These are phyloP conservation scores for Copsychus sechellarum DNA, from an alignment of 2,113 vertebrate species.

Conservation along the genomic window DNA sequence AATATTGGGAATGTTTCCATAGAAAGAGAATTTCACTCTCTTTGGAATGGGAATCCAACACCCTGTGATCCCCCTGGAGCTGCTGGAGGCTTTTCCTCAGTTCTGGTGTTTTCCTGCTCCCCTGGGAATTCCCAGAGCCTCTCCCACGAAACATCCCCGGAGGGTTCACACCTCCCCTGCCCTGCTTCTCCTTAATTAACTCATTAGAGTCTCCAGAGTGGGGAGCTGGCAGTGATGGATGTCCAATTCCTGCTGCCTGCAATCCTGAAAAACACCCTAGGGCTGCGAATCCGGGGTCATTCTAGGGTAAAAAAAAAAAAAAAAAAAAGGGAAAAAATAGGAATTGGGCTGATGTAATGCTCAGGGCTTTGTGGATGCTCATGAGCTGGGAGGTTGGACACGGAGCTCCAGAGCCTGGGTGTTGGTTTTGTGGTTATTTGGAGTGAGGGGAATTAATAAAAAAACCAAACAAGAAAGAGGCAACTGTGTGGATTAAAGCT, in stretches of 20 bases:
- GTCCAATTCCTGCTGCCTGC: not conserved
- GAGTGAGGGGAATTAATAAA: not conserved
- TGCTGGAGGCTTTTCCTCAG: rapidly evolving
- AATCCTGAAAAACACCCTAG: rapidly evolving
- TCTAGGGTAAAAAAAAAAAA: not conserved
- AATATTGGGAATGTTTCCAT: not conserved
- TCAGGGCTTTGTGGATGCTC: not conserved
- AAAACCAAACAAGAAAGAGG: not conserved
- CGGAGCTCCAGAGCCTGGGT: not conserved
- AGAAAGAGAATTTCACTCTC: rapidly evolving
- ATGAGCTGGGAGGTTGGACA: rapidly evolving
- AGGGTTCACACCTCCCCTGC: not conserved
- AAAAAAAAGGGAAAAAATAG: not conserved
- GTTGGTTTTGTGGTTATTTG: not conserved
- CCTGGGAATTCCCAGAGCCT: not conserved
- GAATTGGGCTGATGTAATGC: not conserved
- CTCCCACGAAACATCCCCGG: not conserved
- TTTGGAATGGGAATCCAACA: rapidly evolving
- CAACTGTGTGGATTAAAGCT: constrained; percentile 43
- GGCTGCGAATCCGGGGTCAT: not conserved
- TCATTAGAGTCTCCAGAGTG: not conserved
- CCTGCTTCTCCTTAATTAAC: constrained; percentile 66
- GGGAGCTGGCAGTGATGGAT: not conserved
- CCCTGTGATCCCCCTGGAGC: not conserved
- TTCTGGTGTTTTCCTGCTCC: not conserved